Conservation (phyloP, 2,888 invertebrate genomes). For the Calameuta pallipes region DNA sequence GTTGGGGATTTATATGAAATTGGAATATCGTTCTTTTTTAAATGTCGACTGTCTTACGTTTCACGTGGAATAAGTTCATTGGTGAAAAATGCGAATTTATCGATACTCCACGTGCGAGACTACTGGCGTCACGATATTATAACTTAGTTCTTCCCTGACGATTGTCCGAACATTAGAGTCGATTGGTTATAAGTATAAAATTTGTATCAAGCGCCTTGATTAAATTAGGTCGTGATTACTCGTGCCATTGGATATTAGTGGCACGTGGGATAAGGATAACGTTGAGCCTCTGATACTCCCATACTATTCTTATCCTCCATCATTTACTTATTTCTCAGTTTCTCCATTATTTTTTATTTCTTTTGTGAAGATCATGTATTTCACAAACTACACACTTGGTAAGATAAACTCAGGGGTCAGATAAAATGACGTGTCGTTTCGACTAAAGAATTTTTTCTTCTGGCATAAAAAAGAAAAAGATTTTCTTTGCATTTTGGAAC, state of each 20-base stretch:
- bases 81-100: not conserved
- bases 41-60: not conserved
- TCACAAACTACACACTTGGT: not conserved
- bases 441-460: not conserved
- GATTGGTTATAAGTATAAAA: not conserved
- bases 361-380: not conserved
- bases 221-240: not conserved
- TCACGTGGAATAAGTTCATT: not conserved
- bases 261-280: not conserved
- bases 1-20: not conserved
- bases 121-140: not conserved
- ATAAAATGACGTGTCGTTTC: not conserved
- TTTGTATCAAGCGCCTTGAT: not conserved
- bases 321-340: not conserved
- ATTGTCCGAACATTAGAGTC: not conserved
- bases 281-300: not conserved
- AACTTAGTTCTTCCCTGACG: not conserved
- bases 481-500: not conserved
- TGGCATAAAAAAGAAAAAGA: not conserved
- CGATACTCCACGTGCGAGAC: not conserved
- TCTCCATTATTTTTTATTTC: not conserved
- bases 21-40: not conserved
- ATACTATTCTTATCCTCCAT: not conserved
- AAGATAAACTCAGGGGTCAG: not conserved
- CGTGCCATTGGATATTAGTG: not conserved